Evolutionary conservation across 2,888 invertebrate genomes (phyloP).

Genomic region (Oscheius sp.): DNA sequence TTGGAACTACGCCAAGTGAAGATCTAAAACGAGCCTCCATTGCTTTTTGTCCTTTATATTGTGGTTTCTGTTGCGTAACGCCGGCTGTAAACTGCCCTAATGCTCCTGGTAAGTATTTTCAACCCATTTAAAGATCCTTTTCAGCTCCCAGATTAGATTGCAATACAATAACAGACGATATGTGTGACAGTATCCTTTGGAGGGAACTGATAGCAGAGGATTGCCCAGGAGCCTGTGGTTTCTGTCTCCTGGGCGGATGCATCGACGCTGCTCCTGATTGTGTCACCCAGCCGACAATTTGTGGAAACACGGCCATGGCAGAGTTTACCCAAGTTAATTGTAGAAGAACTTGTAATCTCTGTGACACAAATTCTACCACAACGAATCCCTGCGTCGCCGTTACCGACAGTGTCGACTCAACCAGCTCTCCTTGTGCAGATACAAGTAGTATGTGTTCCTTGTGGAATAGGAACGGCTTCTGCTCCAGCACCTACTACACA

Average conservation of each 20-base stretch:
- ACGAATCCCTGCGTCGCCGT: not conserved
- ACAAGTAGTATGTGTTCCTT: not conserved
- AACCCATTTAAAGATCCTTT: too few relatives aligned
- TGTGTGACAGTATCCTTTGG: conserved; percentile 9
- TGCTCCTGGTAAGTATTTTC: too few relatives aligned
- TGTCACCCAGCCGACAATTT: not conserved
- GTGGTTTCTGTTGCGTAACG: too few relatives aligned
- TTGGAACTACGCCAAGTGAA: too few relatives aligned
- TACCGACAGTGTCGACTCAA: not conserved
- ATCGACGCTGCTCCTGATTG: conserved; percentile 18
- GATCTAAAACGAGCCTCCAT: too few relatives aligned
- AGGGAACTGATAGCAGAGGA: conserved; percentile 2
- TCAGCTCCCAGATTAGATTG: not conserved
- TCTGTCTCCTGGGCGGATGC: conserved; percentile 19
- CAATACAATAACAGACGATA: not conserved
- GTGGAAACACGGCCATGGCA: not conserved
- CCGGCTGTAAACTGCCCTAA: too few relatives aligned
- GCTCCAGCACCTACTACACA: not conserved
- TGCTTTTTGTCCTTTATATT: too few relatives aligned
- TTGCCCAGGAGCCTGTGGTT: conserved; percentile 3
- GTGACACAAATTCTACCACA: not conserved
- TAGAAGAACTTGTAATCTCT: conserved; percentile 14
- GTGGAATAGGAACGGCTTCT: conserved; percentile 1
- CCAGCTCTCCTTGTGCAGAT: not conserved
- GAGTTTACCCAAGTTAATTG: conserved; percentile 3